Percentiles rank a stretch among this genome's conserved stretches.
Evolutionary conservation across 2,113 vertebrate species (phyloP).

Genomic region (Recurvirostra avosetta): DNA sequence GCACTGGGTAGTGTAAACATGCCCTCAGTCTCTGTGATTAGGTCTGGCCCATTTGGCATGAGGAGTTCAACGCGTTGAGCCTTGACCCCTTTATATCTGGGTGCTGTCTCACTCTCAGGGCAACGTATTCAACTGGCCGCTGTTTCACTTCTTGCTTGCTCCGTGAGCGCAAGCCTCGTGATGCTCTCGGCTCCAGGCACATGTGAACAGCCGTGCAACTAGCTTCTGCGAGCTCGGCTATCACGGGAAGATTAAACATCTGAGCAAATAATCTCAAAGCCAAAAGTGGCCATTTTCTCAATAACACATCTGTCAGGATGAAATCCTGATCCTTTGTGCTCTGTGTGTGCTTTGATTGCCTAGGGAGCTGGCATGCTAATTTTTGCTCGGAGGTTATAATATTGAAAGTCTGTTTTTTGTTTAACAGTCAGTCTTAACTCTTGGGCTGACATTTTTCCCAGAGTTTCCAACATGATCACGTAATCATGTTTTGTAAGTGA

Average conservation of each 20-base stretch:
- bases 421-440: constrained; percentile 14
- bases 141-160: background rate
- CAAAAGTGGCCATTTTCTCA: constrained; percentile 29
- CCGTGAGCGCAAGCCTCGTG: accelerated
- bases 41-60: background rate
- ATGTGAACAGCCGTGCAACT: background rate
- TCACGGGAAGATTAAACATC: background rate
- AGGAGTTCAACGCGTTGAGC: background rate
- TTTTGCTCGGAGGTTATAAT: constrained; percentile 8
- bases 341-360: background rate
- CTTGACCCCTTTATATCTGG: background rate
- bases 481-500: background rate
- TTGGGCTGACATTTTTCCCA: background rate
- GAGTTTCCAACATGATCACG: background rate
- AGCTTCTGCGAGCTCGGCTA: background rate
- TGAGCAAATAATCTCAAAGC: constrained; percentile 14
- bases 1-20: background rate
- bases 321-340: constrained; percentile 18
- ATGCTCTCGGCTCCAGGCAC: background rate
- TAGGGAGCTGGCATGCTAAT: constrained; percentile 1
- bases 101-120: background rate
- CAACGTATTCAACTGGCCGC: background rate
- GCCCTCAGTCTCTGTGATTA: background rate
- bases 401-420: background rate
- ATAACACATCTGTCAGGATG: constrained; percentile 30